These are phyloP conservation scores for Forbesichthys papilliferus DNA, from an alignment of 2,113 vertebrate genomes.

Conservation along the genomic window DNA sequence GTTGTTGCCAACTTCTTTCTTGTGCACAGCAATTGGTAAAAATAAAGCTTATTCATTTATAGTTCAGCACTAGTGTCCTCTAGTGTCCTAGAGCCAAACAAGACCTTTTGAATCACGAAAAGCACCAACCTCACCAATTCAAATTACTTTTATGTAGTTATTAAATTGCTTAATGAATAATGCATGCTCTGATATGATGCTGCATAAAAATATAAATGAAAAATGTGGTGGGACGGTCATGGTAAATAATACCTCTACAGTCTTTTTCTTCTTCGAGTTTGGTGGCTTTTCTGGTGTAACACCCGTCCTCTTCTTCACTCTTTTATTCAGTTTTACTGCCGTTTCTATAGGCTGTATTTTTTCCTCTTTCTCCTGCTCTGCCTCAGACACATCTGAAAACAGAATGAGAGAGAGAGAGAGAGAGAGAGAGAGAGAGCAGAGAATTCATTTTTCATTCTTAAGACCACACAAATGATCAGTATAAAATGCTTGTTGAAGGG, in stretches of 20 bases:
- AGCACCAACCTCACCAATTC: too few relatives aligned
- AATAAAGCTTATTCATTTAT: too few relatives aligned
- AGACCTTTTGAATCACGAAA: too few relatives aligned
- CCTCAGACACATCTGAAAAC: slow-evolving; percentile 54
- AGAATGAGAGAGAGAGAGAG: background rate
- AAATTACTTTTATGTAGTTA: too few relatives aligned
- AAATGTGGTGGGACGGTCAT: background rate
- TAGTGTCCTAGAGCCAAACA: too few relatives aligned
- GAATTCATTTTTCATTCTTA: too few relatives aligned
- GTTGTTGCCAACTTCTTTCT: slow-evolving; percentile 38
- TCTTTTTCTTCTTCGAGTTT: slow-evolving; percentile 63
- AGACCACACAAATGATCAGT: background rate
- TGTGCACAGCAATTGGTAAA: slow-evolving; percentile 17
- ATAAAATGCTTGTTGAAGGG: background rate
- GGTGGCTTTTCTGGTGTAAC: slow-evolving; percentile 40
- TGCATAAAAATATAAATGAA: too few relatives aligned
- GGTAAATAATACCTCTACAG: slow-evolving; percentile 38
- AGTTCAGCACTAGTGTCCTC: too few relatives aligned
- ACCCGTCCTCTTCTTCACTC: slow-evolving; percentile 66
- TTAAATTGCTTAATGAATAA: too few relatives aligned
- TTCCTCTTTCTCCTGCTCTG: slow-evolving; percentile 38
- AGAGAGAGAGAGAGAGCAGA: too few relatives aligned
- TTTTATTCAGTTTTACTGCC: slow-evolving; percentile 19
- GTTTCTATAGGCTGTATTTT: slow-evolving; percentile 32
- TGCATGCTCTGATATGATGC: too few relatives aligned